Conservation (phyloP, 64 coral and sea anemone species). For the Pocillopora damicornis region DNA sequence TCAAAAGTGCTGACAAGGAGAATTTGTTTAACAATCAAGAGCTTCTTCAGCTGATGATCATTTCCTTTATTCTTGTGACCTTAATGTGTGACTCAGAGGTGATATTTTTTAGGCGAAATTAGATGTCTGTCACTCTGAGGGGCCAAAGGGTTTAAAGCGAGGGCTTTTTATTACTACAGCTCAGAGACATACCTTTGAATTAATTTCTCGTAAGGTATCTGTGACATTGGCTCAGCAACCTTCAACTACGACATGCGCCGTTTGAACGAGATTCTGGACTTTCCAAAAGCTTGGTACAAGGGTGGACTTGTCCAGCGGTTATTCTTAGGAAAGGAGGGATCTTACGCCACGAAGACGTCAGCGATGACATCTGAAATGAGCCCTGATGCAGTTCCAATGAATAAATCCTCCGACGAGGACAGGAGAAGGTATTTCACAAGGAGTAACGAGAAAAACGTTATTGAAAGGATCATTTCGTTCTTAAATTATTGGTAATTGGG, state of each 20-base stretch:
- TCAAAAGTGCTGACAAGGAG: no score
- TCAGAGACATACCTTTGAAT: no score
- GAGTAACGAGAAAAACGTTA: background rate
- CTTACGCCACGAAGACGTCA: constrained; percentile 82
- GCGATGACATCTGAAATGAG: constrained; percentile 14
- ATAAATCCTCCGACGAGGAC: constrained; percentile 4
- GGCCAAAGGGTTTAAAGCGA: no score
- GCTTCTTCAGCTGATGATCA: no score
- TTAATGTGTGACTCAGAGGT: no score
- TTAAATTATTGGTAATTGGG: no score
- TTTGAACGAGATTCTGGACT: constrained; percentile 93
- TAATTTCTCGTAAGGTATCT: constrained; percentile 61
- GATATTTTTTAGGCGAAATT: no score
- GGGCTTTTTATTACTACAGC: no score
- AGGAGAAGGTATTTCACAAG: constrained; percentile 22
- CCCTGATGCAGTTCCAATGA: constrained; percentile 10
- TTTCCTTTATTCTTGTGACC: no score
- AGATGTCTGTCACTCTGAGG: no score
- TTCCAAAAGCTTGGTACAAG: constrained; percentile 98
- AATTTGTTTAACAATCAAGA: no score
- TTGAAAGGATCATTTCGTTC: background rate
- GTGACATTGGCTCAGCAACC: constrained; percentile 91
- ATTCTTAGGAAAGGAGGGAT: constrained; percentile 92
- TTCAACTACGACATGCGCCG: constrained; percentile 98
- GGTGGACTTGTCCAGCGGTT: constrained; percentile 79